Base-by-base conservation (phyloP, 2,113 vertebrate species). In the Trematocara marginatum region DNA sequence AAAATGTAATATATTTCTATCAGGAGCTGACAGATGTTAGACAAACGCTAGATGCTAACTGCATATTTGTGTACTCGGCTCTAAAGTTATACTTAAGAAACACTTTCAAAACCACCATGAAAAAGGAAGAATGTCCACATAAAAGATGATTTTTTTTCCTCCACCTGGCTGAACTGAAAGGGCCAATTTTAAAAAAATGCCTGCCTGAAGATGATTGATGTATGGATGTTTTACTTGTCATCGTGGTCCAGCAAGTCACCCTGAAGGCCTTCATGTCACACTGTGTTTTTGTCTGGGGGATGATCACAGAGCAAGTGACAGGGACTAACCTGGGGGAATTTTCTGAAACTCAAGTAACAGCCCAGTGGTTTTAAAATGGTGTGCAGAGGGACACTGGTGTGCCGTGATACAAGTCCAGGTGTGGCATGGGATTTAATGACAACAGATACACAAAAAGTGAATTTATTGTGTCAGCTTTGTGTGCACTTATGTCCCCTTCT, bases 181-280 rank as follows among this genome's bases (percentile, higher is more conserved):
- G 45, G 26, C 2, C 29, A 10, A 53, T 81, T 84, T 59, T 2
- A 12, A 74, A 53, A 18, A 59, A 54, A 12, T 6, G 52, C 51
- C 86, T 76, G 26, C 16, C 40, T 82, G 78, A 29, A 61, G 53
- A 82, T 78, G 85, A 89, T 84, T 89, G 90, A 90, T 90, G 82
- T 61, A 49, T 82, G 54, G 86, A 83, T 80, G 5, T 82, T 76
- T 85, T 29, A 54, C 85, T 88, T 87, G 90, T 87, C 87, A 90
- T 76, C 84, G 15, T 16, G 64, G 90, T 83, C 79, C 79, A 54
- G 54, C 59, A 35, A 26, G 31, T 79, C 51, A 23, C 79, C 90
- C 85, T 11, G 35, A 40, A 89, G 89, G 84, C 64, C 86, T 35
- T 16, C 5, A 5, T 84, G 87, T 86, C 69, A 78, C 84, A 53